Percentiles rank a stretch among this genome's conserved stretches.
phyloP scores from a whole-genome alignment of 2,113 vertebrate species.

The Athene noctua region DNA sequence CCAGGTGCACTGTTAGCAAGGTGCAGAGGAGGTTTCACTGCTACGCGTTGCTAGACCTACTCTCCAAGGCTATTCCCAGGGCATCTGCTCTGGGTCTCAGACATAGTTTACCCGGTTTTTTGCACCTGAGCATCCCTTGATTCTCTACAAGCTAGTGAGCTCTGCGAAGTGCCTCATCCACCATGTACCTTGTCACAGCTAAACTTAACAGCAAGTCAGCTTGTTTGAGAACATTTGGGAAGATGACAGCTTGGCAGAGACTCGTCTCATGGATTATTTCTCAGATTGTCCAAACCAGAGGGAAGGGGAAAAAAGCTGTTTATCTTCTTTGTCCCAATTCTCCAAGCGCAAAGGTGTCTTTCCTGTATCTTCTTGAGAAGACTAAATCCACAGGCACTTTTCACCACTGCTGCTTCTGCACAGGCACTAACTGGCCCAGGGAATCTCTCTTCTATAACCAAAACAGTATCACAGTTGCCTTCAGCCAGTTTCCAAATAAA shows the following conservation, averaged over 20 bases:
- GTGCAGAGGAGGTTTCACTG: neutral
- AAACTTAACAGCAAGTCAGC: neutral
- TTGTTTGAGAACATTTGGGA: neutral
- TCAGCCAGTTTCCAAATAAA: neutral
- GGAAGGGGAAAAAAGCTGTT: neutral
- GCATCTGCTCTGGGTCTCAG: neutral
- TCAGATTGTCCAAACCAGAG: neutral
- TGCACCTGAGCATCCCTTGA: neutral
- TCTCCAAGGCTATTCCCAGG: neutral
- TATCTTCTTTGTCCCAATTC: neutral
- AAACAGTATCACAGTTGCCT: neutral
- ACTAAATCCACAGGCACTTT: neutral
- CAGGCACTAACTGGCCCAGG: neutral
- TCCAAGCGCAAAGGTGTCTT: neutral
- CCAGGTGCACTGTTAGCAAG: neutral
- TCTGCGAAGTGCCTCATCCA: neutral
- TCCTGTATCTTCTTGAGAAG: neutral
- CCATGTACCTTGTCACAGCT: neutral
- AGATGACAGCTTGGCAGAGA: neutral
- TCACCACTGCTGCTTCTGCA: neutral
- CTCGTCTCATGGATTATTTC: neutral
- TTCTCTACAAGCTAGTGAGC: neutral
- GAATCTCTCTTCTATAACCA: neutral
- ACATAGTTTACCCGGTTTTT: neutral
- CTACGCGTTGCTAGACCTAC: neutral